Evolutionary conservation across 2,888 invertebrate genomes (phyloP).

Genomic region (Sphinx pinastri): DNA sequence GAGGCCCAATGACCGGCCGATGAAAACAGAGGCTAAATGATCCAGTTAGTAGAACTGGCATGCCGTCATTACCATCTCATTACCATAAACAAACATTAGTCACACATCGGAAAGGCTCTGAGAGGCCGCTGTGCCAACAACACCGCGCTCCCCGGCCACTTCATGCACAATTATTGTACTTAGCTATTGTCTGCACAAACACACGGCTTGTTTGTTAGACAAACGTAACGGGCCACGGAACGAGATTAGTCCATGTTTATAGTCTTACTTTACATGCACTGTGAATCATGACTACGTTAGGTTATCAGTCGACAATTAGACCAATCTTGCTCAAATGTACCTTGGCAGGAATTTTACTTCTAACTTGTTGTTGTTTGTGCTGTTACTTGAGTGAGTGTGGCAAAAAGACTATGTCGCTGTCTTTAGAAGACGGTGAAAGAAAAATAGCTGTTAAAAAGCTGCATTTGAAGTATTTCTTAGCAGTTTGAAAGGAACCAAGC

Average conservation of each 20-base stretch:
- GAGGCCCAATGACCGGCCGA: slow-evolving; percentile 61
- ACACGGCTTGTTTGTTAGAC: slow-evolving; percentile 67
- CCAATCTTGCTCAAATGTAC: slow-evolving; percentile 10
- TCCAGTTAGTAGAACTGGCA: slow-evolving; percentile 72
- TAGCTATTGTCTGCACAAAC: slow-evolving; percentile 78
- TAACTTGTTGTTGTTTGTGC: neutral
- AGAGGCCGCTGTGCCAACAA: slow-evolving; percentile 72
- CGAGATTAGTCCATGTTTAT: slow-evolving; percentile 77
- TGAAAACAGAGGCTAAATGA: slow-evolving; percentile 65
- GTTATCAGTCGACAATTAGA: slow-evolving; percentile 17
- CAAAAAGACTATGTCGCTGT: no score
- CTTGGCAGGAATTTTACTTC: neutral
- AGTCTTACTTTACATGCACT: slow-evolving; percentile 45
- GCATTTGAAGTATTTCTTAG: neutral
- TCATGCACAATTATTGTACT: slow-evolving; percentile 80
- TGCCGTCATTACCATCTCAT: slow-evolving; percentile 78
- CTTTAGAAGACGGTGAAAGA: neutral
- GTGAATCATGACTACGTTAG: slow-evolving; percentile 21
- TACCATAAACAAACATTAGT: slow-evolving; percentile 81
- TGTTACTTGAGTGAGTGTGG: no score
- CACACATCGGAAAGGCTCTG: slow-evolving; percentile 76
- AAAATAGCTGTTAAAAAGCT: neutral
- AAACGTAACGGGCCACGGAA: slow-evolving; percentile 75
- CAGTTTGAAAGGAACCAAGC: no score
- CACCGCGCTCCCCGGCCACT: slow-evolving; percentile 61